Evolutionary conservation across 1,140 invertebrate species (phyloP).

Genomic region (Ceratosolen solmsi): DNA sequence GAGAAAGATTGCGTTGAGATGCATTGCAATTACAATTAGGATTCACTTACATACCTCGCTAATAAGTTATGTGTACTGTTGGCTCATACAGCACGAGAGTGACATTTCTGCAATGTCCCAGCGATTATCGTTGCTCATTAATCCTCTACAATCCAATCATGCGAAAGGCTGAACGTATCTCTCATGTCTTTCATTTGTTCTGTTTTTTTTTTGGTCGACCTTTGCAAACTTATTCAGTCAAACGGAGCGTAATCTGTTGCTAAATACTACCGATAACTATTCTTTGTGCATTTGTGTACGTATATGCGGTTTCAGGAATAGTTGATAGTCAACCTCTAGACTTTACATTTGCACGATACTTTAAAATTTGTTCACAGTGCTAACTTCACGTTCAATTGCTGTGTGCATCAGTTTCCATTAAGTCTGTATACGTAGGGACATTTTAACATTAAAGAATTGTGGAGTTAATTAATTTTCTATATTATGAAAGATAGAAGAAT

Average conservation of each 20-base stretch:
- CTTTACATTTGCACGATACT: background rate
- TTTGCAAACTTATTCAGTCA: background rate
- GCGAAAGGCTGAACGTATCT: background rate
- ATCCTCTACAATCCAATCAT: constrained; percentile 24
- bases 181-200: background rate
- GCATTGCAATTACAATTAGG: constrained; percentile 27
- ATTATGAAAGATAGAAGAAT: too few species aligned
- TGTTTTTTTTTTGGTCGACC: background rate
- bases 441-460: too few species aligned
- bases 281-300: background rate
- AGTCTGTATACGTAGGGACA: too few species aligned
- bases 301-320: background rate
- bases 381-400: background rate
- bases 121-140: constrained; percentile 28
- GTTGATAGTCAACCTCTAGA: background rate
- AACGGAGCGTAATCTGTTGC: background rate
- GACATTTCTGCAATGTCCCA: constrained; percentile 2
- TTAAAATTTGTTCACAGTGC: too few species aligned
- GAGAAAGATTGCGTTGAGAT: background rate
- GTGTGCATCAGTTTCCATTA: background rate
- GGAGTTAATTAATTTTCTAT: too few species aligned
- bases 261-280: too few species aligned
- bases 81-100: background rate
- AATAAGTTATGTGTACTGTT: constrained; percentile 26
- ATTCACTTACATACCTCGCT: constrained; percentile 22